These are phyloP conservation scores for Psephotus haematonotus DNA, from an alignment of 2,113 vertebrate species.

Conservation along the genomic window DNA sequence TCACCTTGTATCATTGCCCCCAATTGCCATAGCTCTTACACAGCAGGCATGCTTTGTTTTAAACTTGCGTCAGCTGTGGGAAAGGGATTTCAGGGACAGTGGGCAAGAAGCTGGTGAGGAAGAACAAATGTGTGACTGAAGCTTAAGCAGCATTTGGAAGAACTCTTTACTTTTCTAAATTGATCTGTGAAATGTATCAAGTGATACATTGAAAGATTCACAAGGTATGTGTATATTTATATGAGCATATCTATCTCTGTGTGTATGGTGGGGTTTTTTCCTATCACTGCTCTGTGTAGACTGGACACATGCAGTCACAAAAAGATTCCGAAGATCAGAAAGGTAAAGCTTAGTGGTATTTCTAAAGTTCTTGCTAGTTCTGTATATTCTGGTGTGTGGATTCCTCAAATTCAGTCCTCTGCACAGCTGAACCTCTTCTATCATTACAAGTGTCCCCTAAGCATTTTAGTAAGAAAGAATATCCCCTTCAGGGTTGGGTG, in stretches of 20 bases:
- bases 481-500: neutral
- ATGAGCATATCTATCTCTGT: neutral
- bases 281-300: neutral
- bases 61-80: neutral
- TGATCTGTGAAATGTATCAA: neutral
- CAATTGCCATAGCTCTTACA: neutral
- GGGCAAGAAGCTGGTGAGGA: neutral
- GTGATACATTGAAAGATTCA: neutral
- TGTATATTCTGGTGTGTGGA: neutral
- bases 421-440: neutral
- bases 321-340: neutral
- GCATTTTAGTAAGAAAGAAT: neutral
- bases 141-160: neutral
- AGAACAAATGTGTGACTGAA: neutral
- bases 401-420: neutral
- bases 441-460: neutral
- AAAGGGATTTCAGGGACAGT: neutral
- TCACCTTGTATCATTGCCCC: neutral
- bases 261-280: fast-evolving
- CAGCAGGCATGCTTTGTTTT: neutral
- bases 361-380: neutral
- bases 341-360: neutral
- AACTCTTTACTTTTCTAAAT: neutral
- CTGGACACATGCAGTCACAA: neutral
- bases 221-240: neutral